Evolutionary conservation across 2,113 vertebrate species (phyloP).

Genomic region (Turnix velox): DNA sequence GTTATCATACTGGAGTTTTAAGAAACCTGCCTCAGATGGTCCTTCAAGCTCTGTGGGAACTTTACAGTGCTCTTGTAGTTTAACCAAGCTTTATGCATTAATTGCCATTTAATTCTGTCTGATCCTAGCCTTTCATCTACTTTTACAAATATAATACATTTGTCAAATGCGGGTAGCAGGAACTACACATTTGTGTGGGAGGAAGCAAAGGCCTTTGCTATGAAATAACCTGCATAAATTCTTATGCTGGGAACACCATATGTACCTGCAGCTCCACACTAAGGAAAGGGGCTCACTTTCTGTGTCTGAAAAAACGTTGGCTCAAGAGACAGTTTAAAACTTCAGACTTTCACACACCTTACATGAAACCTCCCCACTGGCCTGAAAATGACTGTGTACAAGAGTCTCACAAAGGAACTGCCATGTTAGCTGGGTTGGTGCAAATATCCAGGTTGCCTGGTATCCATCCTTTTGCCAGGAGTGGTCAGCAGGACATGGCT

Average conservation of each 20-base stretch:
- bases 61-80: not conserved
- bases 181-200: conserved; percentile 11
- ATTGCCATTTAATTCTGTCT: conserved; percentile 24
- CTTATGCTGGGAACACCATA: not conserved
- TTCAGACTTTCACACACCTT: not conserved
- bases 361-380: not conserved
- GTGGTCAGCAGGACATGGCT: not conserved
- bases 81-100: not conserved
- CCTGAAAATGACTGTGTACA: not conserved
- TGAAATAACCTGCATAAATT: not conserved
- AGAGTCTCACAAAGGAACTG: not conserved
- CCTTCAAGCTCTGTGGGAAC: not conserved
- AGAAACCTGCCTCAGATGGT: not conserved
- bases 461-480: not conserved
- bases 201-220: not conserved
- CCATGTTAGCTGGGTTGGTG: not conserved
- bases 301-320: not conserved
- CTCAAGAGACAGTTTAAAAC: not conserved
- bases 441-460: not conserved
- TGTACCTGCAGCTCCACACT: not conserved
- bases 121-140: conserved; percentile 34
- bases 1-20: not conserved
- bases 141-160: not conserved
- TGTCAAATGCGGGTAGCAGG: conserved; percentile 15
- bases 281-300: not conserved